Evolutionary conservation across 1,140 invertebrate species (phyloP).

Genomic region (Aphaenogaster ashmeadi): DNA sequence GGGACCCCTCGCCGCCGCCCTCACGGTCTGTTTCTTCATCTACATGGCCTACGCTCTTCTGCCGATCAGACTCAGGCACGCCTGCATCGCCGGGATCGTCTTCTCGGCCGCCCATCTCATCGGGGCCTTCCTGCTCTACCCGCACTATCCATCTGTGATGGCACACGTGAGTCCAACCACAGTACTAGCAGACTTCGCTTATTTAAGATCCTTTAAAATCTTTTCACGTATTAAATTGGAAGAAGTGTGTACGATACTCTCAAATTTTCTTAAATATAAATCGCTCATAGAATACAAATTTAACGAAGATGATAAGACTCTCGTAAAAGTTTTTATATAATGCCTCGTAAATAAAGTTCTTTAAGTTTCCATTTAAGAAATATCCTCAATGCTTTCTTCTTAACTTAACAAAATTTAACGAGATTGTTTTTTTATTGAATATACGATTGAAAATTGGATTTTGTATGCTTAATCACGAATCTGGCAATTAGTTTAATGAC

Average conservation of each 20-base stretch:
- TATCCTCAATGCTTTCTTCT: neutral
- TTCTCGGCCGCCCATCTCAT: slow-evolving; percentile 91
- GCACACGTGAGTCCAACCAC: slow-evolving; percentile 80
- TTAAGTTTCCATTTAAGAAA: neutral
- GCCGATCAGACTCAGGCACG: slow-evolving; percentile 93
- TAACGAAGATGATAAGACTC: neutral
- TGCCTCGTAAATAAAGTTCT: neutral
- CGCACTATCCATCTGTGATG: slow-evolving; percentile 82
- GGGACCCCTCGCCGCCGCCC: slow-evolving; percentile 88
- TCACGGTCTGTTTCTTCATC: slow-evolving; percentile 92
- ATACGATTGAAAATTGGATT: neutral
- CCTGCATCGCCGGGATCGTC: slow-evolving; percentile 91
- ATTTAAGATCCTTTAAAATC: neutral
- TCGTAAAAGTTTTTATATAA: slow-evolving; percentile 16
- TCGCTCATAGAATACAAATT: neutral
- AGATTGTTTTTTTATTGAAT: neutral
- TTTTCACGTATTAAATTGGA: neutral
- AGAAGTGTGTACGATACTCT: neutral
- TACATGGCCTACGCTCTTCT: slow-evolving; percentile 96
- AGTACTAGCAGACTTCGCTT: neutral
- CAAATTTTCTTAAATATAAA: neutral
- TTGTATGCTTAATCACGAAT: neutral
- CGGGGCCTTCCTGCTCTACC: slow-evolving; percentile 81
- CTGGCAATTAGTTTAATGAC: neutral
- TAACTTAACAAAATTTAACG: neutral